Evolutionary conservation across 1,140 invertebrate species (phyloP), one percentile per base, ranked within the genome.

Genomic region (Danaus plexippus): DNA sequence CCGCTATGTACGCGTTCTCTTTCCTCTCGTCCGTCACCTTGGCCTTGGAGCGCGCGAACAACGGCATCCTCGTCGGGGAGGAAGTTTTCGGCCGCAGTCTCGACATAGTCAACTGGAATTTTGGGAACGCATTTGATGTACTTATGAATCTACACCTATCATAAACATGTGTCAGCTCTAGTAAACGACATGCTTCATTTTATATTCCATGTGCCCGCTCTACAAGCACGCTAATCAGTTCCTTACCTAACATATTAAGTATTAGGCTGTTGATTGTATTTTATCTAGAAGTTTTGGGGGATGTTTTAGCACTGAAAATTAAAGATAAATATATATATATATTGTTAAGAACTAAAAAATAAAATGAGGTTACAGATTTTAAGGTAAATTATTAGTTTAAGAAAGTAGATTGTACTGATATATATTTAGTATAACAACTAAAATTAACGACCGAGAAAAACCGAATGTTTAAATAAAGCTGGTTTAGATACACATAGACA

Each of bases 221-320:
- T 32, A 32, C 7, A 61, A 70, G 74, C 73, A 78, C 66, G 74
- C 71, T 66, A 62, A 72, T 66, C 62, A 62, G 58, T 67, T 69
- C 65, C 79, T 82, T 85, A 82, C 79, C 78, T 68, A 63, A 59
- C 64, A n/a, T 54, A 55, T 59, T 67, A 66, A 70, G 56, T 67
- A 69, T 67, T 64, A 64, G 57, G 67, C 72, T 80, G 74, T 56
- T 67, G 73, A 69, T 69, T 76, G 49, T 11, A 49, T 53, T 58
- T 61, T 56, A 61, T 75, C 63, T 75, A 83, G 79, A 69, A 71
- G 77, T 73, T 73, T 64, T 62, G 58, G 67, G 64, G 47, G 52
- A 60, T 63, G 61, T 60, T 61, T 65, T 76, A 80, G 64, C 74
- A 80, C 81, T 85, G 81, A 84, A 84, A 84, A 84, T 80, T 74